phyloP scores from a whole-genome alignment of 2,113 vertebrate species.

The Cariama cristata region DNA sequence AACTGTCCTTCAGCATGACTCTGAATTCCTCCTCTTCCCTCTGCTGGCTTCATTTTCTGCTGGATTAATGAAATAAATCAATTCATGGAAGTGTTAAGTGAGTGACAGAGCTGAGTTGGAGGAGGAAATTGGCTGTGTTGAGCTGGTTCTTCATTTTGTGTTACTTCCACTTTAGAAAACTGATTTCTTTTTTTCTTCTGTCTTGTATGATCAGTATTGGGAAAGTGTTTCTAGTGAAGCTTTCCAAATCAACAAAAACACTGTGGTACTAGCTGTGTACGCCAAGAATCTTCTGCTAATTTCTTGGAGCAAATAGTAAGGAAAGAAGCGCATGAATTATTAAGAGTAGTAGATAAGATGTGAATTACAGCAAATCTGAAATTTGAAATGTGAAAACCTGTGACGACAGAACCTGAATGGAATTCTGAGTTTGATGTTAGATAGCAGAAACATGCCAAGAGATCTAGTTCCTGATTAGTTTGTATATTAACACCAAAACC shows the following conservation, averaged over 20 bases:
- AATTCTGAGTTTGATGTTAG: not conserved
- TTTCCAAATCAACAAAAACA: not conserved
- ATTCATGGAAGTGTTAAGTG: not conserved
- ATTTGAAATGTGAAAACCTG: not conserved
- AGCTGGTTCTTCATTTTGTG: not conserved
- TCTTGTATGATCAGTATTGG: not conserved
- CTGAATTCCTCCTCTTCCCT: not conserved
- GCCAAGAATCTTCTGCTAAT: not conserved
- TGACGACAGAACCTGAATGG: not conserved
- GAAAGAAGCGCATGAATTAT: not conserved
- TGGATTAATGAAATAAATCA: not conserved
- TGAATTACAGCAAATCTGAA: not conserved
- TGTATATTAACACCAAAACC: not conserved
- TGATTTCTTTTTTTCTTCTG: not conserved
- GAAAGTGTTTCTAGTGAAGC: not conserved
- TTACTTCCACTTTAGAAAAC: not conserved
- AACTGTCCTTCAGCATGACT: not conserved
- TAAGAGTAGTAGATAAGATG: not conserved
- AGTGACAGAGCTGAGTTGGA: not conserved
- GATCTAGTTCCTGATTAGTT: not conserved
- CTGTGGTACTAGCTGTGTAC: not conserved
- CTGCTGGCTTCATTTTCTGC: not conserved
- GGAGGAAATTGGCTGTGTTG: not conserved
- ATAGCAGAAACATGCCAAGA: not conserved
- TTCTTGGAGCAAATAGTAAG: not conserved